Evolutionary conservation across 2,797 vertebrate genomes (phyloP).

Genomic region (Hydrocynus forskahlii): DNA sequence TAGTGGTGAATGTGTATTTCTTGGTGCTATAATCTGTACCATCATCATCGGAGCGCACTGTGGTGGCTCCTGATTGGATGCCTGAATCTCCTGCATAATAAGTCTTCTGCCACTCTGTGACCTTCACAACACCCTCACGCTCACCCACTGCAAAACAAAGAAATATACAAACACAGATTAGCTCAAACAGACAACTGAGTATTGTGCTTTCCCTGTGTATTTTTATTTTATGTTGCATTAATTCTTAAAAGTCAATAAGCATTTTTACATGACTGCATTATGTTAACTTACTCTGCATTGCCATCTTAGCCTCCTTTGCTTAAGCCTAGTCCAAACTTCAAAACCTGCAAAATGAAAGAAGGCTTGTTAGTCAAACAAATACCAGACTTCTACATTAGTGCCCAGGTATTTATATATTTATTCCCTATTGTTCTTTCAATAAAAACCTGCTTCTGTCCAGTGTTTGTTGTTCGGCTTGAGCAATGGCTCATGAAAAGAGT

Average conservation of each 20-base stretch:
- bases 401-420: neutral
- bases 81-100: constrained; percentile 74
- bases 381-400: too few species aligned
- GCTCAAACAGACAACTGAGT: too few species aligned
- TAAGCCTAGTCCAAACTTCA: constrained; percentile 49
- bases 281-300: constrained; percentile 74
- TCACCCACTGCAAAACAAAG: constrained; percentile 66
- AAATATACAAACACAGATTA: constrained; percentile 5
- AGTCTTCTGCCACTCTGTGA: constrained; percentile 71
- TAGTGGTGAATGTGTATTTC: constrained; percentile 69
- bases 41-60: constrained; percentile 69
- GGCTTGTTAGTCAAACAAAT: neutral
- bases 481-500: neutral
- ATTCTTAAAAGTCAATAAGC: neutral
- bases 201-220: neutral
- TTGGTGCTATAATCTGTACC: constrained; percentile 61
- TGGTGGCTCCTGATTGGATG: constrained; percentile 78
- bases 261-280: neutral
- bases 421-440: neutral
- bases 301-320: constrained; percentile 68
- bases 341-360: constrained; percentile 60
- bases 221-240: neutral
- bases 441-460: neutral
- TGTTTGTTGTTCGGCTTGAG: neutral
- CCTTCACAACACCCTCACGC: constrained; percentile 64